Evolutionary conservation across 2,113 vertebrate genomes (phyloP).

Genomic region (Pao palembangensis): DNA sequence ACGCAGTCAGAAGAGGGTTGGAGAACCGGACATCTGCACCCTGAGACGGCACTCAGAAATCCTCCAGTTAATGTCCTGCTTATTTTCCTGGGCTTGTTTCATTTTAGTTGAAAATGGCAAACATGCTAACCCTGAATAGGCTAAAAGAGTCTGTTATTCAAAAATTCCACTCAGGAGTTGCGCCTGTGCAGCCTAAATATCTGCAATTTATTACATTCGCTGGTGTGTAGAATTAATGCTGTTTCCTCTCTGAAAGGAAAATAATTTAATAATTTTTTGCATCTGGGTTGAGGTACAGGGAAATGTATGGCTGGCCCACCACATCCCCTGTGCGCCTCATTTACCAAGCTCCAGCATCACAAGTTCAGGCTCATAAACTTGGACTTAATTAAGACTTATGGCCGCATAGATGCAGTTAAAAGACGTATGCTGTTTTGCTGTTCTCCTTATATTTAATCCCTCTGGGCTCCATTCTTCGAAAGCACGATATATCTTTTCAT

Average conservation of each 20-base stretch:
- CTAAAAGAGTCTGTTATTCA: no score
- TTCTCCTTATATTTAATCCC: no score
- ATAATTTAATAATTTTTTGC: neutral
- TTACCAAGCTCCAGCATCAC: conserved; percentile 6
- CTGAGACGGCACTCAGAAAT: neutral
- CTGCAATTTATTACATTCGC: conserved; percentile 6
- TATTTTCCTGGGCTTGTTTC: no score
- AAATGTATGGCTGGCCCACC: neutral
- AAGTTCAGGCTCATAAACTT: neutral
- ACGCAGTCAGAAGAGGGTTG: conserved; percentile 7
- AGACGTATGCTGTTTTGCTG: conserved; percentile 10
- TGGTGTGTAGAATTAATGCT: neutral
- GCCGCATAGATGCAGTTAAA: neutral
- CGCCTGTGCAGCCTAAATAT: neutral
- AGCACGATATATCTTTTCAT: no score
- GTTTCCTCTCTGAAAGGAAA: conserved; percentile 2
- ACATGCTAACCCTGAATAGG: no score
- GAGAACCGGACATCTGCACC: conserved; percentile 18
- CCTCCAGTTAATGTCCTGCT: no score
- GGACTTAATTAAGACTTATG: conserved; percentile 28
- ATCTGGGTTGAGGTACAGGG: conserved; percentile 5
- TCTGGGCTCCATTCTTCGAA: no score
- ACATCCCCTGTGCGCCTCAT: conserved; percentile 21
- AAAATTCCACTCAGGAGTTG: no score
- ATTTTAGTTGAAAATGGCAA: no score